These are phyloP conservation scores for Callyntrura guangdongensis DNA, from an alignment of 2,888 invertebrate genomes.

Conservation along the genomic window DNA sequence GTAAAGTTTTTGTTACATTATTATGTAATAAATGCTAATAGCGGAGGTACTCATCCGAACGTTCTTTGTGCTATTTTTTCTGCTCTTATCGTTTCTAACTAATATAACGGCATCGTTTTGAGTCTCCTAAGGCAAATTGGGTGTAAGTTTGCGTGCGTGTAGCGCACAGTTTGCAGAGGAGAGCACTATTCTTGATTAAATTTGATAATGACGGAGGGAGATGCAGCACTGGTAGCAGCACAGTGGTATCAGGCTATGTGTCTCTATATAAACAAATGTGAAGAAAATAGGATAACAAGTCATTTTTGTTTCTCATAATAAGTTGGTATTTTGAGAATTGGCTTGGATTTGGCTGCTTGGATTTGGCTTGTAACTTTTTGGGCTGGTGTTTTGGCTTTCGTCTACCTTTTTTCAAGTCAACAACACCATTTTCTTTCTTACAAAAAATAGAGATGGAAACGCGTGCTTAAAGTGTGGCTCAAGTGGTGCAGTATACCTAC, in stretches of 20 bases:
- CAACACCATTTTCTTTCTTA: not conserved
- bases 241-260: not conserved
- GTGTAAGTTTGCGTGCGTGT: not conserved
- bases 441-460: not conserved
- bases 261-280: not conserved
- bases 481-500: not conserved
- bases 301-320: conserved; percentile 13
- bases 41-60: not conserved
- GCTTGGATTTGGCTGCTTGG: conserved; percentile 1
- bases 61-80: conserved; percentile 19
- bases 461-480: not conserved
- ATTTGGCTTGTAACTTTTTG: conserved; percentile 23
- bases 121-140: not conserved
- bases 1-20: not conserved
- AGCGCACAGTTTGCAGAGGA: not conserved
- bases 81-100: conserved; percentile 3
- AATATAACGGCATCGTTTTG: conserved; percentile 1
- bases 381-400: conserved; percentile 15
- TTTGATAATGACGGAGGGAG: conserved; percentile 51
- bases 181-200: conserved; percentile 60
- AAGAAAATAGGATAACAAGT: conserved; percentile 58
- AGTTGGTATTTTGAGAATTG: not conserved
- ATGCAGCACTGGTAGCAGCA: not conserved
- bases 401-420: not conserved
- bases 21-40: conserved; percentile 40